Percentiles rank a stretch among this genome's conserved stretches.
phyloP scores from a whole-genome alignment of 53 echinoderm and acorn worm genomes.

The Actinopyga echinites region DNA sequence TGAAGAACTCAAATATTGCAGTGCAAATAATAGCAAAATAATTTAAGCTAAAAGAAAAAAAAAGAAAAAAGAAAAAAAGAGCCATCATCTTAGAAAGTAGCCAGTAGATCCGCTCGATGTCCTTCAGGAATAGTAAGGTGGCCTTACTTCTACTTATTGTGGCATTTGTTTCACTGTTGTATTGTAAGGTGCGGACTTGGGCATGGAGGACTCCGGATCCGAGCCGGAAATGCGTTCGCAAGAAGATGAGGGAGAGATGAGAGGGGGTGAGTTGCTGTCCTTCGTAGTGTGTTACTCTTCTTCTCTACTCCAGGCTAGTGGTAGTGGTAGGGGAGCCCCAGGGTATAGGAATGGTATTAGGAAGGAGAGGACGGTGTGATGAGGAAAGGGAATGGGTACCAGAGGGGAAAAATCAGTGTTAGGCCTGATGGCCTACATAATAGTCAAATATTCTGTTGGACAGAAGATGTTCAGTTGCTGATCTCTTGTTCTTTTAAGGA shows the following conservation, averaged over 20 bases:
- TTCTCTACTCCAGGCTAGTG: background rate
- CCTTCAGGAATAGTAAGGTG: no score
- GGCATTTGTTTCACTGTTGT: conserved; percentile 36
- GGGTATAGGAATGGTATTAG: background rate
- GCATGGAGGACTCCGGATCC: conserved; percentile 38
- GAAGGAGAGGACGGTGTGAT: no score
- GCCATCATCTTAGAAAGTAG: no score
- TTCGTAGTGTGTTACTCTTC: background rate
- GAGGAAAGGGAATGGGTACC: background rate
- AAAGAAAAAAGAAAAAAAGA: no score
- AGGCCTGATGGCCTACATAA: no score
- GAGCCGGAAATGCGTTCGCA: conserved; percentile 42
- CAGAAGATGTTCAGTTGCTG: no score
- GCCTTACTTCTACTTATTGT: background rate
- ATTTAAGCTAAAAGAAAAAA: no score
- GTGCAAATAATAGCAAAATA: no score
- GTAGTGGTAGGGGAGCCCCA: background rate
- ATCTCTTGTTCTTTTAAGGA: no score
- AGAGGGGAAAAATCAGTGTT: background rate
- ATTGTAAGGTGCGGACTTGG: conserved; percentile 45
- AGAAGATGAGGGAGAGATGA: conserved; percentile 39
- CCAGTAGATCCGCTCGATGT: no score
- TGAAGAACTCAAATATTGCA: no score
- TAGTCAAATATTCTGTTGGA: no score
- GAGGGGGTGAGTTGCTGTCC: conserved; percentile 36